phyloP scores from a whole-genome alignment of 2,797 vertebrate genomes.

The Coranthus polyacanthus region DNA sequence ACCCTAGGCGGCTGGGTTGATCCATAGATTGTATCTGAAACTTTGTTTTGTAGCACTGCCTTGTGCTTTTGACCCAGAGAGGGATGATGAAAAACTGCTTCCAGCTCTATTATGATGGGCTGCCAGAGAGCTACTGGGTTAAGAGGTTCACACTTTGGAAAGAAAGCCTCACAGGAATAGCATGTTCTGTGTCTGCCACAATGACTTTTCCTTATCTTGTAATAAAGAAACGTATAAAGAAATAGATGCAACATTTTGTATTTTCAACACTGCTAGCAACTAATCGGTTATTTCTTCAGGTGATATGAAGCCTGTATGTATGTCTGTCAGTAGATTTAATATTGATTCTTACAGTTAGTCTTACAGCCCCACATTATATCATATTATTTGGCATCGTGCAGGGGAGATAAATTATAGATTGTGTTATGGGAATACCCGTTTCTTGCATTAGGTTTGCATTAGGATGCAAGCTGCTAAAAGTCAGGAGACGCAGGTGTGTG shows the following conservation, averaged over 20 bases:
- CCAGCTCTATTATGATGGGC: slow-evolving; percentile 7
- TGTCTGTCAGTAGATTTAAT: slow-evolving; percentile 53
- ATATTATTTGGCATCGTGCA: slow-evolving; percentile 26
- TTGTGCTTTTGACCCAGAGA: slow-evolving; percentile 40
- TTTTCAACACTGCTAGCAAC: slow-evolving; percentile 33
- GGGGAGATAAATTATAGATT: slow-evolving; percentile 51
- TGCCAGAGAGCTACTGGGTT: slow-evolving; percentile 20
- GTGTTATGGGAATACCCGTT: slow-evolving; percentile 35
- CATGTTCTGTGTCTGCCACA: slow-evolving; percentile 27
- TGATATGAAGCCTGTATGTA: slow-evolving; percentile 14
- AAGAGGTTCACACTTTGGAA: slow-evolving; percentile 33
- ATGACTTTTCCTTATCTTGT: slow-evolving; percentile 3
- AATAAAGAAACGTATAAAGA: slow-evolving; percentile 16
- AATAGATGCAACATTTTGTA: slow-evolving; percentile 13
- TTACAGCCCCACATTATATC: slow-evolving; percentile 39
- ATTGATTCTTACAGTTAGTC: slow-evolving; percentile 55
- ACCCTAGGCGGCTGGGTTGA: slow-evolving; percentile 5
- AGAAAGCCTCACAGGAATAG: slow-evolving; percentile 23
- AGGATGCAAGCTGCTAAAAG: slow-evolving; percentile 40
- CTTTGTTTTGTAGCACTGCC: neutral
- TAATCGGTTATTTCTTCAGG: slow-evolving; percentile 18
- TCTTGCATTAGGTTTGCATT: slow-evolving; percentile 43
- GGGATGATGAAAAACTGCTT: slow-evolving; percentile 20
- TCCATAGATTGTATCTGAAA: slow-evolving; percentile 27
- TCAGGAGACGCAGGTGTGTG: slow-evolving; percentile 27